Evolutionary conservation across 2,113 vertebrate species (phyloP).

Genomic region (Odobenus rosmarus): DNA sequence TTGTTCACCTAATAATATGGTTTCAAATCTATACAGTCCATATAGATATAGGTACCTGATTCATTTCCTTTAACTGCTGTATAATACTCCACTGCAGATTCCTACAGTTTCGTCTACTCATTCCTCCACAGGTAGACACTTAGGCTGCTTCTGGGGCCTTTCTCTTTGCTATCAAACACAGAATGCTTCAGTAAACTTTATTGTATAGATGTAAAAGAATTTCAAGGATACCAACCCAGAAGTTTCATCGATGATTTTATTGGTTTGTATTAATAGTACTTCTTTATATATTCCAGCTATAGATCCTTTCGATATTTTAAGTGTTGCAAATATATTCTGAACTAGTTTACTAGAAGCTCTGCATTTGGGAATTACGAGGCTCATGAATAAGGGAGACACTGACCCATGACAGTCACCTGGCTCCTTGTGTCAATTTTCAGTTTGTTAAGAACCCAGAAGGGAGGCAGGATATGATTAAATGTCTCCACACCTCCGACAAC

Average conservation of each 20-base stretch:
- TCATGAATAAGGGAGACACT: not conserved
- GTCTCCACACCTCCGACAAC: not conserved
- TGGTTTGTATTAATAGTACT: not conserved
- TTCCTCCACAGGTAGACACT: not conserved
- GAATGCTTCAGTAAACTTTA: slow-evolving; percentile 1
- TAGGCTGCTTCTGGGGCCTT: not conserved
- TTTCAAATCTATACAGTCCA: not conserved
- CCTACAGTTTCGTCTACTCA: not conserved
- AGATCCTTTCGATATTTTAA: not conserved
- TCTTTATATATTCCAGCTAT: not conserved
- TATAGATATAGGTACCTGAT: not conserved
- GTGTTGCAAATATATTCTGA: not conserved
- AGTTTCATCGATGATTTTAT: not conserved
- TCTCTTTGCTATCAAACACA: not conserved
- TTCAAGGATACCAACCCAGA: not conserved
- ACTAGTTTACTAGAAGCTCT: not conserved
- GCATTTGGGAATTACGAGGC: not conserved
- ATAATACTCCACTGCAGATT: not conserved
- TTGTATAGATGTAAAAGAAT: not conserved
- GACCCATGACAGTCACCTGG: not conserved
- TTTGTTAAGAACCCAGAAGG: not conserved
- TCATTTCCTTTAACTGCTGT: slow-evolving; percentile 4
- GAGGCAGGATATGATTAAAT: not conserved
- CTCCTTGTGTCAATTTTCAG: not conserved
- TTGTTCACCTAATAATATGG: not conserved